These are phyloP conservation scores for Ceratosolen fusciceps DNA, from an alignment of 1,140 invertebrate genomes.

Conservation along the genomic window DNA sequence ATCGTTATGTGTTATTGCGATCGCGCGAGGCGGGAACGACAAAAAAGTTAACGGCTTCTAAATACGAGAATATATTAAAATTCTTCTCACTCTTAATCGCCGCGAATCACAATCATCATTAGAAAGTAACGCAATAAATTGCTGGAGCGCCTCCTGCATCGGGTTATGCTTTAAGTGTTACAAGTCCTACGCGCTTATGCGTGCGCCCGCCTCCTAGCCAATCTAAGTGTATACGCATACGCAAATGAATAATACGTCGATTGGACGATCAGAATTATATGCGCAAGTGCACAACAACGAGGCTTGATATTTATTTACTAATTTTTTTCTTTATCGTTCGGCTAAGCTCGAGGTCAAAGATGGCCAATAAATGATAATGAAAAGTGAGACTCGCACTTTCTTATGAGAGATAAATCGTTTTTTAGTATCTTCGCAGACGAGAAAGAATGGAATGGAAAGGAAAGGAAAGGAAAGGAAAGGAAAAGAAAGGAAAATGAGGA, in stretches of 20 bases:
- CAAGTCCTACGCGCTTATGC: no score
- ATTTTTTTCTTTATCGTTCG: background rate
- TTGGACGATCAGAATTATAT: background rate
- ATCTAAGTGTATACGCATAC: background rate
- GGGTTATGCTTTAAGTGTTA: conserved; percentile 7
- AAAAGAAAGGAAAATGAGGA: no score
- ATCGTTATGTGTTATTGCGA: background rate
- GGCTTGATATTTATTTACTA: background rate
- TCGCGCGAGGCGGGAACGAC: no score
- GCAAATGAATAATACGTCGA: background rate
- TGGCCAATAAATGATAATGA: conserved; percentile 1
- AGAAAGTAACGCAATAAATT: conserved; percentile 43
- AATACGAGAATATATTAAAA: conserved; percentile 39
- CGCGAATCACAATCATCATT: conserved; percentile 38
- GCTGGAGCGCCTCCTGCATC: background rate
- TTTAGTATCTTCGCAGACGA: no score
- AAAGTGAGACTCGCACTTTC: background rate
- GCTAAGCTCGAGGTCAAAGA: background rate
- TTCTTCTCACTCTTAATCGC: conserved; percentile 30
- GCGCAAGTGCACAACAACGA: background rate
- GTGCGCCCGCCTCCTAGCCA: background rate
- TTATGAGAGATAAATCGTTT: no score
- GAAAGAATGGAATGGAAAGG: no score
- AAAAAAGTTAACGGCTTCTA: conserved; percentile 15
- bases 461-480: no score